Evolutionary conservation across 2,113 vertebrate genomes (phyloP).

Genomic region (Melanerpes aurifrons): DNA sequence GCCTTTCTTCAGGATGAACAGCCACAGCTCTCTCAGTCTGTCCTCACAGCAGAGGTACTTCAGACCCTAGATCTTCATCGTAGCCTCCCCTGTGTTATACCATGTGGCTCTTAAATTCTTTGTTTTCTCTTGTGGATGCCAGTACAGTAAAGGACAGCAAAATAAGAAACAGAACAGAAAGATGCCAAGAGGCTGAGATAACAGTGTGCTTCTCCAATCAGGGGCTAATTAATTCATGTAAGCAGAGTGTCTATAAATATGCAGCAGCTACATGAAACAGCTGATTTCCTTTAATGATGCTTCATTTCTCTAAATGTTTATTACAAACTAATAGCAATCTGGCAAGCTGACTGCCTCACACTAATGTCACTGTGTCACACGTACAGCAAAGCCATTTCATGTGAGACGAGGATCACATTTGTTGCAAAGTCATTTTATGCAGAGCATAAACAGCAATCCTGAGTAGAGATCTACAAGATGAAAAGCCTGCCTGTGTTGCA

Average conservation of each 20-base stretch:
- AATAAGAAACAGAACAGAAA: not conserved
- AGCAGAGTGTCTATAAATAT: slow-evolving; percentile 25
- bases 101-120: not conserved
- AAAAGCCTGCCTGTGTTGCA: not conserved
- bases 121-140: not conserved
- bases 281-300: slow-evolving; percentile 39
- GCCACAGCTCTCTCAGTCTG: too few species aligned
- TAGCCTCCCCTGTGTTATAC: not conserved
- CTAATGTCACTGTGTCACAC: not conserved
- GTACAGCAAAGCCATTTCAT: not conserved
- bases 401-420: not conserved
- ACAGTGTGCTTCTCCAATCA: not conserved
- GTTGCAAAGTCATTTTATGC: not conserved
- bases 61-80: too few species aligned
- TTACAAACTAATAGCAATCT: slow-evolving; percentile 33
- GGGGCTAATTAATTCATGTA: not conserved
- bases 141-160: not conserved
- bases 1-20: too few species aligned
- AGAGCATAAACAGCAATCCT: not conserved
- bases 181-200: not conserved
- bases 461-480: not conserved
- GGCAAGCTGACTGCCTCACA: not conserved
- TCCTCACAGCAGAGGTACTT: too few species aligned
- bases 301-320: slow-evolving; percentile 50
- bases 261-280: slow-evolving; percentile 38